Percentiles rank a stretch among this genome's conserved stretches.
These are phyloP conservation scores for Raja brachyura DNA, from an alignment of 2,113 vertebrate genomes.

Conservation along the genomic window DNA sequence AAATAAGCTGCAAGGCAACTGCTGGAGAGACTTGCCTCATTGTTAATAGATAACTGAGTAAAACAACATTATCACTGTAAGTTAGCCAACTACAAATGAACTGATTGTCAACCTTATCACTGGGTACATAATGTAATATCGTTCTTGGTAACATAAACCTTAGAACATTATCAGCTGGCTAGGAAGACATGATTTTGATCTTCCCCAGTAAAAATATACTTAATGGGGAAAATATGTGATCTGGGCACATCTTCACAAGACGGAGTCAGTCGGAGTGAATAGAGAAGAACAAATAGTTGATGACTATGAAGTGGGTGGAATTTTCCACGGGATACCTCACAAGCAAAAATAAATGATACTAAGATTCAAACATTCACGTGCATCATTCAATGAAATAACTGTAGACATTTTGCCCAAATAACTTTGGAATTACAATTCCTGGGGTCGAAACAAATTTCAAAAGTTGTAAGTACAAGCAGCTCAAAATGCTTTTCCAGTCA, in stretches of 20 bases:
- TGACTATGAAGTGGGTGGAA: not conserved
- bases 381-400: not conserved
- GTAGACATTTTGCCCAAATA: not conserved
- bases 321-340: not conserved
- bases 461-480: too few relatives aligned
- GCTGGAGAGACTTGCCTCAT: not conserved
- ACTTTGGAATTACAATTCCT: not conserved
- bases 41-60: conserved; percentile 30
- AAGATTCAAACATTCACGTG: not conserved
- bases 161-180: not conserved
- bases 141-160: conserved; percentile 18
- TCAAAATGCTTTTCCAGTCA: too few relatives aligned
- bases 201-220: not conserved
- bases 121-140: conserved; percentile 2
- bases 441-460: not conserved
- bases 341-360: not conserved
- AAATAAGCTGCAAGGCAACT: not conserved
- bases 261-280: not conserved
- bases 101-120: conserved; percentile 15
- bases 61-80: conserved; percentile 3
- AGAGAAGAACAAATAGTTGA: not conserved
- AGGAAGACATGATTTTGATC: not conserved
- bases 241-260: not conserved
- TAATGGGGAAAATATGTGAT: not conserved
- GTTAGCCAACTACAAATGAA: conserved; percentile 12